Evolutionary conservation across 2,113 vertebrate genomes (phyloP), one percentile per base, ranked within the genome.

Genomic region (Cryptotis parvus): DNA sequence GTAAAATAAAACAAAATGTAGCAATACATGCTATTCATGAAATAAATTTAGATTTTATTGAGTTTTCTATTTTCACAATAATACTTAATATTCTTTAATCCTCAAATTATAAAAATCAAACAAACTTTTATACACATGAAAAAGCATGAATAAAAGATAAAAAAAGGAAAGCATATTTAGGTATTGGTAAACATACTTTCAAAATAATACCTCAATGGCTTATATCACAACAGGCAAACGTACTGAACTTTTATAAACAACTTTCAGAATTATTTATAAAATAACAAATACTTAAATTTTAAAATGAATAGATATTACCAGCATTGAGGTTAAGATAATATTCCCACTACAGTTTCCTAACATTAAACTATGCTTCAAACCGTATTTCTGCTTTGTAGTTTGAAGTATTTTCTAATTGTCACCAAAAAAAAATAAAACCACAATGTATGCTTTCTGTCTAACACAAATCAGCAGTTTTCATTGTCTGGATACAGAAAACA

Each of bases 251-350:
- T 88, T 24, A 55, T 49, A 4, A 10, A 39, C 2, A 65, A 45
- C 12, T 85, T 79, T 89, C 74, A 86, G 76, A 85, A 75, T 8
- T 27, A 66, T 41, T 4, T 37, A 58, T 68, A 9, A 77, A 77
- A 81, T 65, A 78, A 68, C 18, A 68, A 58, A 55, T 70, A 35
- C 18, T 69, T 91, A 49, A 55, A 82, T 75, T 87, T 58, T 68
- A 72, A 90, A 85, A 88, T 66, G 85, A 84, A 79, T 49, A 89
- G 61, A 6, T 58, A 76, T 29, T 78, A 63, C 29, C 78, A 70
- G 10, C 2, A 58, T 33, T 86, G 86, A 79, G 72, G 39, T 41
- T 86, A 84, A 76, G 45, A 81, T 76, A 84, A 76, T 33, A 33
- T n/a, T 74, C 18, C 29, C 9, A 72, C 65, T 58, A 1, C 9